Evolutionary conservation across 2,113 vertebrate genomes (phyloP).

Genomic region (Athene noctua): DNA sequence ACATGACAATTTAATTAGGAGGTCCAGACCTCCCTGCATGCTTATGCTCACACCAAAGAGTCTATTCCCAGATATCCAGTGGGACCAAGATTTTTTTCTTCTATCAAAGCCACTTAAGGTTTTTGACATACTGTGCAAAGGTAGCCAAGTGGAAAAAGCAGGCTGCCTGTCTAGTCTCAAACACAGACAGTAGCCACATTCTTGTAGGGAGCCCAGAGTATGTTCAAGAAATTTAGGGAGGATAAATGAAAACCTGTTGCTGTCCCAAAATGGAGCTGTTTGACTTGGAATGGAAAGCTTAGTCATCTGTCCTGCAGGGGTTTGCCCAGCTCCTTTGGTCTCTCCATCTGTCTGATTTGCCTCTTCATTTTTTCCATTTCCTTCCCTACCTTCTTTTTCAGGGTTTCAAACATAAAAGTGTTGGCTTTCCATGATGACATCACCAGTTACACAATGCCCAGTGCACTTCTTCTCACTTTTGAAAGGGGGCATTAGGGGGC

Average conservation of each 20-base stretch:
- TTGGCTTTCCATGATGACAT: neutral
- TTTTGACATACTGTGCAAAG: neutral
- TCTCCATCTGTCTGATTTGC: conserved; percentile 22
- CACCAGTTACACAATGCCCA: neutral
- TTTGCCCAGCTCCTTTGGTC: conserved; percentile 27
- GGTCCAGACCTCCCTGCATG: neutral
- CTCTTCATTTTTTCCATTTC: conserved; percentile 37
- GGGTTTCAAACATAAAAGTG: neutral
- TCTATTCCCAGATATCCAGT: neutral
- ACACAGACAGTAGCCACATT: conserved; percentile 25
- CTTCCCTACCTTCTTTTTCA: neutral
- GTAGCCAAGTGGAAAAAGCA: neutral
- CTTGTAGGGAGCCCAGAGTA: neutral
- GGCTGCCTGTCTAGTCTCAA: neutral
- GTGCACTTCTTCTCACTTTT: neutral
- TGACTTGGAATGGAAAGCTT: conserved; percentile 20
- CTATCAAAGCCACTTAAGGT: neutral
- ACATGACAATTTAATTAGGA: neutral
- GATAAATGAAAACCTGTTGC: neutral
- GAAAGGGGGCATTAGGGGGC: rapidly evolving
- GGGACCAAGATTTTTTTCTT: neutral
- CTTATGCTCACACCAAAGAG: neutral
- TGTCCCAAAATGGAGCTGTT: neutral
- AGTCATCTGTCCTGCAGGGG: conserved; percentile 36
- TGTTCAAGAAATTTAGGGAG: neutral